phyloP scores from a whole-genome alignment of 2,888 invertebrate species.

The Cephalotes varians region DNA sequence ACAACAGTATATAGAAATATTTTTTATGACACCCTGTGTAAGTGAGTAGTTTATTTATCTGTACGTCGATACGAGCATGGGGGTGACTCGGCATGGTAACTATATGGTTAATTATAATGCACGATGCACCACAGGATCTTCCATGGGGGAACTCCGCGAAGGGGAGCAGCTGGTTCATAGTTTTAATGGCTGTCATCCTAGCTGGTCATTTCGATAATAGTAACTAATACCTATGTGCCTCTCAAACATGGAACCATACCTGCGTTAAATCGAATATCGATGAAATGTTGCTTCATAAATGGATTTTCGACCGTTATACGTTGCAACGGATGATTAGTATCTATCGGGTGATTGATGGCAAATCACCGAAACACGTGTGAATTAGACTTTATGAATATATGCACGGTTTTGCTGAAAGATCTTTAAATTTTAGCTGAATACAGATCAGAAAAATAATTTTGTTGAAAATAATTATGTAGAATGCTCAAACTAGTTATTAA shows the following conservation, averaged over 20 bases:
- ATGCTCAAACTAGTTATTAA: too few species aligned
- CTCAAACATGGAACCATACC: slow-evolving; percentile 27
- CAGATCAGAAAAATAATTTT: too few species aligned
- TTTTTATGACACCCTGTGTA: slow-evolving; percentile 55
- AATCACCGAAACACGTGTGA: slow-evolving; percentile 29
- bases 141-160: slow-evolving; percentile 62
- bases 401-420: too few species aligned
- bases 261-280: slow-evolving; percentile 67
- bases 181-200: slow-evolving; percentile 79
- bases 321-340: slow-evolving; percentile 43
- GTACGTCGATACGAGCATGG: slow-evolving; percentile 64
- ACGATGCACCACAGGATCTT: slow-evolving; percentile 71
- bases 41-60: slow-evolving; percentile 68
- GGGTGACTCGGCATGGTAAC: slow-evolving; percentile 70
- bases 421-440: too few species aligned
- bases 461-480: too few species aligned
- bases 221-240: slow-evolving; percentile 74
- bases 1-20: background rate
- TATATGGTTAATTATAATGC: slow-evolving; percentile 76
- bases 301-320: slow-evolving; percentile 46
- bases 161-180: slow-evolving; percentile 78
- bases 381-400: background rate
- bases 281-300: slow-evolving; percentile 18
- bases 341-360: slow-evolving; percentile 2
- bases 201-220: slow-evolving; percentile 78